Conservation (phyloP, 2,888 invertebrate genomes). For the Athalia cordata region DNA sequence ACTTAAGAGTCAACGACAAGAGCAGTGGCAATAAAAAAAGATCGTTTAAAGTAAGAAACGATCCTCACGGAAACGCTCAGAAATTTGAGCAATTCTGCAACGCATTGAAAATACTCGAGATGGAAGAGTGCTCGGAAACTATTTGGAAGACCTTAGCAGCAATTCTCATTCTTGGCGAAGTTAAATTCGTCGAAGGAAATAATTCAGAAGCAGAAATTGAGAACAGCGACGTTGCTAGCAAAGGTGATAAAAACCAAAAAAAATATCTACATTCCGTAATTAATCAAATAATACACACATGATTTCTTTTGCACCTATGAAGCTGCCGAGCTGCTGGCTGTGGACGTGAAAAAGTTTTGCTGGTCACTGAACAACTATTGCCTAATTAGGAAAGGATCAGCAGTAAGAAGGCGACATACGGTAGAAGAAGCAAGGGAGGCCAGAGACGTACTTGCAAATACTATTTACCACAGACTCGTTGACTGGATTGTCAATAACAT, state of each 20-base stretch:
- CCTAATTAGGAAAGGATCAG: constrained; percentile 84
- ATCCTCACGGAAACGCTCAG: constrained; percentile 79
- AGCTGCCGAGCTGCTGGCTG: constrained; percentile 84
- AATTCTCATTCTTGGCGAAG: constrained; percentile 86
- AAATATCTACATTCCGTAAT: neutral
- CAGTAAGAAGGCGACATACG: constrained; percentile 81
- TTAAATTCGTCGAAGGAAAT: constrained; percentile 83
- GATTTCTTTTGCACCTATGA: constrained; percentile 50
- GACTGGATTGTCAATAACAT: constrained; percentile 93
- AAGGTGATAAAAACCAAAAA: constrained; percentile 67
- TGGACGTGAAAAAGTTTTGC: constrained; percentile 87
- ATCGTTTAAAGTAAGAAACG: constrained; percentile 79
- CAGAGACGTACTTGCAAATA: constrained; percentile 89
- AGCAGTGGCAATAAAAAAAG: constrained; percentile 75
- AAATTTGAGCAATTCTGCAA: constrained; percentile 80
- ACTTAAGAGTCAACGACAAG: constrained; percentile 80
- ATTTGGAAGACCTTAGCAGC: constrained; percentile 84
- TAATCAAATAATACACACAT: neutral
- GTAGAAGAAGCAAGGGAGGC: constrained; percentile 89
- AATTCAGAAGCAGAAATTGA: constrained; percentile 82
- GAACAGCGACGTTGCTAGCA: constrained; percentile 82
- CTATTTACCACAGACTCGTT: constrained; percentile 88
- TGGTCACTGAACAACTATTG: constrained; percentile 93
- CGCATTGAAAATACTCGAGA: constrained; percentile 81
- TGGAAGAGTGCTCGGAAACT: constrained; percentile 83